A percentile compares a stretch with the other conserved stretches of the same genome.
Evolutionary conservation across 2,797 vertebrate genomes (phyloP).

Genomic region (Picus viridis): DNA sequence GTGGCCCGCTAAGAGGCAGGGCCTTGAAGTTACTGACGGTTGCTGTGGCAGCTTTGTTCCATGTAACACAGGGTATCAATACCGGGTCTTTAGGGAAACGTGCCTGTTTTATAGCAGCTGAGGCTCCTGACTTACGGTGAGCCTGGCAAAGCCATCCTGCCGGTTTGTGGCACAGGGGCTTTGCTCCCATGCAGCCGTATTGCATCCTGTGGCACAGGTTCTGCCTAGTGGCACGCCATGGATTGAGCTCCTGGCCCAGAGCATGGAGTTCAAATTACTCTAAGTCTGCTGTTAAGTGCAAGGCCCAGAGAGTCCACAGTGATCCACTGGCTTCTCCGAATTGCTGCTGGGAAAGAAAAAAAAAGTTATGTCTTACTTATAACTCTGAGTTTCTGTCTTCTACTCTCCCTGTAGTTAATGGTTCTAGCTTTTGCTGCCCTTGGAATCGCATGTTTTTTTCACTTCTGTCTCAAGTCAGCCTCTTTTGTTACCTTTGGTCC

Average conservation of each 20-base stretch:
- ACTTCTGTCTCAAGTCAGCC: neutral
- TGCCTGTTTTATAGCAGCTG: neutral
- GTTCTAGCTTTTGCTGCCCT: neutral
- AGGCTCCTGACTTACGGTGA: fast-evolving
- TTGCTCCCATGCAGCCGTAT: fast-evolving
- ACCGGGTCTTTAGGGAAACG: fast-evolving
- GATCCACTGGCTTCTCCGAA: fast-evolving
- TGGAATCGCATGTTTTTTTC: neutral
- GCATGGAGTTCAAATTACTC: fast-evolving
- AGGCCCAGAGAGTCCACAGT: neutral
- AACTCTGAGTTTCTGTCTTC: neutral
- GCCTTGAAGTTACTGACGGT: fast-evolving
- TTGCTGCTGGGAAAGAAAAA: fast-evolving
- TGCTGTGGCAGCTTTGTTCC: neutral
- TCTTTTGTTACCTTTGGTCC: neutral
- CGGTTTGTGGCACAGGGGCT: fast-evolving
- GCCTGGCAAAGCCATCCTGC: neutral
- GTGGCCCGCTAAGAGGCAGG: neutral
- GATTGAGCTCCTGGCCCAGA: fast-evolving
- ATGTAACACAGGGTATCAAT: no score
- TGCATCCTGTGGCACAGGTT: neutral
- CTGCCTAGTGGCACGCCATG: fast-evolving
- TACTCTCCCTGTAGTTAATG: neutral
- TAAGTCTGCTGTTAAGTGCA: neutral
- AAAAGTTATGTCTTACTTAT: no score